Conservation (phyloP, 2,113 vertebrate genomes). For the Odontesthes bonariensis region DNA sequence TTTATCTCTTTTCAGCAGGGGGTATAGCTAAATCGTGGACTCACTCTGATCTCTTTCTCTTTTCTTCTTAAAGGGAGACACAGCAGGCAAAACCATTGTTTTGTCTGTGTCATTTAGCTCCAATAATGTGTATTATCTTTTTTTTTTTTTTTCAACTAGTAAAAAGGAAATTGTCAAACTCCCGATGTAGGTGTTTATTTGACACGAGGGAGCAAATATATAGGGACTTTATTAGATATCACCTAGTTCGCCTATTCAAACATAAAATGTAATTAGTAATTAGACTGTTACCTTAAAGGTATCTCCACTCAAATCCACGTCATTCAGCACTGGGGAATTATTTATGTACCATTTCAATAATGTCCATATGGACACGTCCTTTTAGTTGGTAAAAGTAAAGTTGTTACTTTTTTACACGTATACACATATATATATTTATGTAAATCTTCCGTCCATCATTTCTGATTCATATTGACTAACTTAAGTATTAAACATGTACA, state of each 20-base stretch:
- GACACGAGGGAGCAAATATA: background rate
- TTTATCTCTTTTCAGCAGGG: background rate
- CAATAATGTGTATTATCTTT: too few species aligned
- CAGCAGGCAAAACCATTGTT: too few species aligned
- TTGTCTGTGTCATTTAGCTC: too few species aligned
- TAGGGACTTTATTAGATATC: background rate
- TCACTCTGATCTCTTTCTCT: background rate
- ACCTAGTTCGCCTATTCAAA: background rate
- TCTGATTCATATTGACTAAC: too few species aligned
- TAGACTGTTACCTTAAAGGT: background rate
- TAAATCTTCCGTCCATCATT: too few species aligned
- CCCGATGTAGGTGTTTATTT: background rate
- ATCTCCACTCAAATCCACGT: background rate
- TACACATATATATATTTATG: too few species aligned
- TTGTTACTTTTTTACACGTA: too few species aligned
- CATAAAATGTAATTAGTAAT: background rate
- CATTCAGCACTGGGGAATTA: background rate
- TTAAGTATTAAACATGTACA: too few species aligned
- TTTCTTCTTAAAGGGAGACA: background rate
- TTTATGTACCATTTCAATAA: too few species aligned
- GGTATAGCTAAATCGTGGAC: background rate
- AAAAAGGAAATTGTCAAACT: too few species aligned
- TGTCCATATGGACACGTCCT: background rate
- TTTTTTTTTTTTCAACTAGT: too few species aligned
- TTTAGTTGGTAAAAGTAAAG: background rate